phyloP scores from a whole-genome alignment of 2,113 vertebrate species.

The Phaetusa simplex region DNA sequence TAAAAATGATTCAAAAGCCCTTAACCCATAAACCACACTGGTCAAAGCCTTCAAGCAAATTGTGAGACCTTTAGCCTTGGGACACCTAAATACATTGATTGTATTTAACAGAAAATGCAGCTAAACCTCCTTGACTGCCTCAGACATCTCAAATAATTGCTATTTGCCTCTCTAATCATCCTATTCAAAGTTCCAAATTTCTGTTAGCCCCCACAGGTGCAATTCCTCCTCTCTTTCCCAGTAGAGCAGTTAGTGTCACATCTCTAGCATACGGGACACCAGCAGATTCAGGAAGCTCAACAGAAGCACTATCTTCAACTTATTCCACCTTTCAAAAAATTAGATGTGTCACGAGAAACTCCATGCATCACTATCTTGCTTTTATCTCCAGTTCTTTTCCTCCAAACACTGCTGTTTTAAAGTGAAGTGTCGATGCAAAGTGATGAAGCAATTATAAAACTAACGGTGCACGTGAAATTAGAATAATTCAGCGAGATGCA shows the following conservation, averaged over 20 bases:
- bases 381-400: background rate
- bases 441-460: background rate
- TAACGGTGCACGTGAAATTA: background rate
- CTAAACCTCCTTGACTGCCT: background rate
- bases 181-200: background rate
- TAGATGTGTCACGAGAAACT: background rate
- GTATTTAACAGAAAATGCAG: background rate
- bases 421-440: background rate
- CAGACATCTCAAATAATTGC: background rate
- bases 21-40: background rate
- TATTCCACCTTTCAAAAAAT: background rate
- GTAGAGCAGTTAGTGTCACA: background rate
- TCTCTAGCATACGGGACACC: background rate
- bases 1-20: background rate
- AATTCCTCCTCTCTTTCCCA: background rate
- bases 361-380: background rate
- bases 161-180: background rate
- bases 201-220: background rate
- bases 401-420: background rate
- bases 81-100: slow-evolving; percentile 21
- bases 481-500: background rate
- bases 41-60: slow-evolving; percentile 10
- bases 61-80: background rate
- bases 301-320: background rate
- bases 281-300: background rate